phyloP scores from a whole-genome alignment of 2,888 invertebrate genomes.

The Slavum lentiscoides region DNA sequence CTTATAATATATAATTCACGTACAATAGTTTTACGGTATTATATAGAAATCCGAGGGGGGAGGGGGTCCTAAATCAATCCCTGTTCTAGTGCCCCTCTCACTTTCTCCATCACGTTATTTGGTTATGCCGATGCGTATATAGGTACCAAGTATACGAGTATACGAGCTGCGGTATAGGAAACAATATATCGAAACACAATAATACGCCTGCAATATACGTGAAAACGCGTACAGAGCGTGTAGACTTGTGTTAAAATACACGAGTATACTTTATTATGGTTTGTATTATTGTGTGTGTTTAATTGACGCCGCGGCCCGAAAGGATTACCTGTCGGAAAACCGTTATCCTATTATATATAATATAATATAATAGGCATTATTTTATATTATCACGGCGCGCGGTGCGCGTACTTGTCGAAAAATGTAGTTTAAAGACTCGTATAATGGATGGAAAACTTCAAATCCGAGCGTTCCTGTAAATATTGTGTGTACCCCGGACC shows the following conservation, averaged over 20 bases:
- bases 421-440: conserved; percentile 41
- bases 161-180: no score
- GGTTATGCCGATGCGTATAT: no score
- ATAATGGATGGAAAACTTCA: conserved; percentile 21
- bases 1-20: no score
- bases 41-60: no score
- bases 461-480: neutral
- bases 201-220: neutral
- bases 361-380: neutral
- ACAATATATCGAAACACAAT: no score
- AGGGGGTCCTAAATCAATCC: no score
- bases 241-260: no score
- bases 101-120: no score
- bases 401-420: conserved; percentile 34
- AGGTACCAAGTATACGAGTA: no score
- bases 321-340: conserved; percentile 49
- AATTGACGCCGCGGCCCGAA: conserved; percentile 31
- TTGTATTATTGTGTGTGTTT: conserved; percentile 28
- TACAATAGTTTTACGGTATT: no score
- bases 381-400: neutral
- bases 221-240: neutral
- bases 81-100: no score
- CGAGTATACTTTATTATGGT: neutral
- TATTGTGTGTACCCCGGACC: no score
- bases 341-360: conserved; percentile 33